Percentiles rank a stretch among this genome's conserved stretches.
phyloP scores from a whole-genome alignment of 2,113 vertebrate species.

The Mobula birostris region DNA sequence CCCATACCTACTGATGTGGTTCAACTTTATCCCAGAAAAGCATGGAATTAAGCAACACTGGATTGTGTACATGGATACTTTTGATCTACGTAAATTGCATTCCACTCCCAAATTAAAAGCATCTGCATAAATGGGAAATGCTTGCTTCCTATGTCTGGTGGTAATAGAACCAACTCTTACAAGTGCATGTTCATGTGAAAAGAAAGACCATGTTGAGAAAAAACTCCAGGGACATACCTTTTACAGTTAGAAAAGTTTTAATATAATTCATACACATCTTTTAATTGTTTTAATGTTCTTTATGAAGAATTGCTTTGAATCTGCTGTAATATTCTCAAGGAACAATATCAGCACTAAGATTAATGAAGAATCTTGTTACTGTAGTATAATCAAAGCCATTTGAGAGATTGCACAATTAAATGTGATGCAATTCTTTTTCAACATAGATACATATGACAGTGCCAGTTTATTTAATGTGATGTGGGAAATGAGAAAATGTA shows the following conservation, averaged over 20 bases:
- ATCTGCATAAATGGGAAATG: slow-evolving; percentile 91
- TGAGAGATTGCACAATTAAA: slow-evolving; percentile 28
- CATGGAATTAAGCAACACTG: slow-evolving; percentile 98
- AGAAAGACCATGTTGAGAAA: slow-evolving; percentile 84
- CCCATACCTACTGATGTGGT: slow-evolving; percentile 89
- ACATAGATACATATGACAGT: not conserved
- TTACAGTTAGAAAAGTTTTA: slow-evolving; percentile 44
- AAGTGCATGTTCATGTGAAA: slow-evolving; percentile 92
- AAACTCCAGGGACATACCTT: slow-evolving; percentile 78
- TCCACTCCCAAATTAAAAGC: slow-evolving; percentile 98
- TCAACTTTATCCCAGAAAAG: slow-evolving; percentile 73
- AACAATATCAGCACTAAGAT: slow-evolving; percentile 9
- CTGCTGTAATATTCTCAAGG: not conserved
- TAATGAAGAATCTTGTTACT: slow-evolving; percentile 17
- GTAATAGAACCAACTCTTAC: slow-evolving; percentile 74
- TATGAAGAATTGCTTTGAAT: not conserved
- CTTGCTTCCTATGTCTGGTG: slow-evolving; percentile 71
- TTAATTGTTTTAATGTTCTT: not conserved
- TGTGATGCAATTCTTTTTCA: not conserved
- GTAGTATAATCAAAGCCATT: slow-evolving; percentile 1
- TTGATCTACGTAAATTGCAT: slow-evolving; percentile 97
- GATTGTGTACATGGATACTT: slow-evolving; percentile 97
- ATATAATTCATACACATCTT: not conserved
- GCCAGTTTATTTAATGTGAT: slow-evolving; percentile 28
- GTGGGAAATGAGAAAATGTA: not conserved